Evolutionary conservation across 2,888 invertebrate genomes (phyloP), one percentile per base, ranked within the genome.

Genomic region (Stenoptilia bipunctidactyla): DNA sequence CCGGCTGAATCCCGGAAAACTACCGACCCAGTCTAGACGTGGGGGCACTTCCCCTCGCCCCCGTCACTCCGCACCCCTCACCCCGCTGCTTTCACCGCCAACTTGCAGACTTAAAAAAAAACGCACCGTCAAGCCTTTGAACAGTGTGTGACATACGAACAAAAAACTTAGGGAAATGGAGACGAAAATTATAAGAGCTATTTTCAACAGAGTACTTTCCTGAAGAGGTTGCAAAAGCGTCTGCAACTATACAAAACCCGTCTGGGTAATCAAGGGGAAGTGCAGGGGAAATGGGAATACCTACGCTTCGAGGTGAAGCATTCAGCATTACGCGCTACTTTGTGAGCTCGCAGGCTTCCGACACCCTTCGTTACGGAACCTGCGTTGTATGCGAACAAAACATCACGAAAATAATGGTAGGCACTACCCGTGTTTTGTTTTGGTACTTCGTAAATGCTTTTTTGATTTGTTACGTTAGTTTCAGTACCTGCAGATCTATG

Each of bases 11-110:
- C 82, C 82, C 74, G 83, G 84, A 84, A 80, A 83, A 83, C 85
- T 84, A 82, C 80, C 84, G 83, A 85, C 85, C 84, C 84, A 84
- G 84, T 85, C 84, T 84, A 84, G 85, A 84, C 84, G 65, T 75
- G 83, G 82, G 76, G 83, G 82, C 80, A 77, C 64, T 71, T 73
- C 76, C 75, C 79, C 74, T 64, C 30, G 30, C 12, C 30, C 30
- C 6, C 30, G 61, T 47, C 50, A 52, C 53, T 47, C 54, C 48
- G 49, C 54, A 48, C 56, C 50, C 49, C 55, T 41, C 51, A 46
- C 48, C 49, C 48, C 48, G 33, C 45, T 4, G 34, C 34, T 34
- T 14, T 14, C 34, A 14, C 34, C 79, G 76, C 64, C 61, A 53
- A 66, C 67, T 77, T 80, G 74, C 72, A 79, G 76, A 71, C 74